Base-by-base conservation (phyloP, 2,888 invertebrate species). In the Stomorhina lunata region DNA sequence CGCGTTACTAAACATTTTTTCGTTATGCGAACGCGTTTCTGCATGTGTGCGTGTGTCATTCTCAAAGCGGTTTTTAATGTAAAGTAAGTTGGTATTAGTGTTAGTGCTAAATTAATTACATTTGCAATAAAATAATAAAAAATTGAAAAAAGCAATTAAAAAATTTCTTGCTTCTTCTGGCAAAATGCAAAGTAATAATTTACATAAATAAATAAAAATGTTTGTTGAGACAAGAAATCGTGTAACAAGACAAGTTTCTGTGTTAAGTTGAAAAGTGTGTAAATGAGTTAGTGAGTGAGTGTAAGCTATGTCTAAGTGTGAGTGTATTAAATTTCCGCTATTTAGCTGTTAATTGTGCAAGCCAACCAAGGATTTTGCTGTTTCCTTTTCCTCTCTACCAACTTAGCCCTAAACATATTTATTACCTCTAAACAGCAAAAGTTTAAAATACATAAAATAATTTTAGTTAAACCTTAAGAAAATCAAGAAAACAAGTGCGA, bases 311-410 rank as follows among this genome's bases (percentile, higher is more conserved):
- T 43, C 20, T 59, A 32, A 32, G 50, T 69, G 71, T 65, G 53
- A 20, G 71, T 50, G 50, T 40, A 29, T 76, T 71, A 50, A 48
- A 75, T 69, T 73, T 78, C 73, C 73, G 55, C 27, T 57, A 73
- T 73, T 63, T 68, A 69, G 69, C 69, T 63, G 12, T 40, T 73
- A 78, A 78, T 73, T 81, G 22, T 57, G 12, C 59, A 59, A 61
- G 37, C 59, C 20, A 71, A 37, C 32, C 66, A 66, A 72, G 53
- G 32, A 71, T 71, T 82, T 66, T 53, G 3, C 4, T 6, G 29
- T 27, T 48, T 0, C 25, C 9, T 48, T 25, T n/a, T n/a, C n/a
- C n/a, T n/a, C n/a, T n/a, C n/a, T n/a, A n/a, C n/a, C n/a, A n/a
- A 17, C 10, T 27, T 12, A 34, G n/a, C 29, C 20, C 25, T 27